Evolutionary conservation across 2,797 vertebrate species (phyloP), one percentile per base, ranked within the genome.

Genomic region (Odontamblyopus rebecca): DNA sequence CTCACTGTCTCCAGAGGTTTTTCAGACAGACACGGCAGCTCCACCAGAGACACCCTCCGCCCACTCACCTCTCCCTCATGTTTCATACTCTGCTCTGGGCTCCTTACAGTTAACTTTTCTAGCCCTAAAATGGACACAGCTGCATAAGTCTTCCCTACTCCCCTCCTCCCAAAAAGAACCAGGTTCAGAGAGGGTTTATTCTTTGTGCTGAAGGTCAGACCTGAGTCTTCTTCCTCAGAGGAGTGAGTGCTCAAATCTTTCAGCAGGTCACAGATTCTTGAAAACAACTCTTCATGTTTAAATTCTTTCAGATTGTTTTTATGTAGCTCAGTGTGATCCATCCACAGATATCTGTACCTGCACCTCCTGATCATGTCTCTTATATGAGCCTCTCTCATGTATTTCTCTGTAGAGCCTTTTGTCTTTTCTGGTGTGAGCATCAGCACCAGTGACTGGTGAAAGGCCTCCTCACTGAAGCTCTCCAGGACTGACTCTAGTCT

Each of bases 21-120:
- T 29, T 16, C 67, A 82, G 89, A 65, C 71, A 90, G 73, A 69
- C 56, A 13, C 19, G 90, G 2, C 35, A 13, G 61, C 85, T 27
- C 26, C 56, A 59, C 56, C 26, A 87, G 65, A 71, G 81, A 1
- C 30, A 85, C 27, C 44, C 6, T 0, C 54, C 61, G 38, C 61
- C 74, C 72, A 35, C 19, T 32, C 7, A 56, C 66, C 66, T 56
- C 66, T 68, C 29, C 51, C 19, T 48, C n/a, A 60, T 69, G n/a
- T 29, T 27, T 69, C 8, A 27, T 67, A 61, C 75, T 60, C 75
- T 72, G 29, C 6, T 5, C 59, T 19, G 29, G 30, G 15, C 29
- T 61, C 59, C 8, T 51, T 53, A 54, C 15, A 71, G 19, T 8
- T 66, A 69, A 3, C 35, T 32, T 29, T 62, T 27, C 60, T 38